phyloP scores from a whole-genome alignment of 1,140 invertebrate species.

The Diplogasteroides magnus region DNA sequence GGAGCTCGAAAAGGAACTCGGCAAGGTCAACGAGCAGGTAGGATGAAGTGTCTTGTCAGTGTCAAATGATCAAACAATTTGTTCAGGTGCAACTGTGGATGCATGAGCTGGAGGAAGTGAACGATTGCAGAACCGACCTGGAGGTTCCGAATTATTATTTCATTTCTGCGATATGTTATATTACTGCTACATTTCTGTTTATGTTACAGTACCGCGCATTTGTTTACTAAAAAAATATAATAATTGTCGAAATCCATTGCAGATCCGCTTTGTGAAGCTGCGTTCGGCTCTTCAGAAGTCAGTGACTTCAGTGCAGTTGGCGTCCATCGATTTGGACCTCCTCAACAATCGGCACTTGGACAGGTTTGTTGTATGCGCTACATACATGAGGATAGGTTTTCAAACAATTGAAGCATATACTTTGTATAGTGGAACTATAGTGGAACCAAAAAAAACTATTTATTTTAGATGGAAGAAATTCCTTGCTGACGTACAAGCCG shows the following conservation, averaged over 20 bases:
- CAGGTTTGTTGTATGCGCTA: too few relatives aligned
- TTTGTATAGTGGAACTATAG: not conserved
- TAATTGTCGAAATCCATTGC: slow-evolving; percentile 5
- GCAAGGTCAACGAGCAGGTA: slow-evolving; percentile 33
- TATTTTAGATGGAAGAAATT: not conserved
- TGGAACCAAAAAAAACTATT: not conserved
- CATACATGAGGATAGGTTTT: too few relatives aligned
- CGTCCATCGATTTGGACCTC: slow-evolving; percentile 41
- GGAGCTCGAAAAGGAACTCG: slow-evolving; percentile 32
- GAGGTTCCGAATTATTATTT: slow-evolving; percentile 32
- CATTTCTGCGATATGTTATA: too few relatives aligned
- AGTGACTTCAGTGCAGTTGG: slow-evolving; percentile 43
- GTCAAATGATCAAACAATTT: too few relatives aligned
- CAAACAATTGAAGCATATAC: too few relatives aligned
- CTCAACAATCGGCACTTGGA: slow-evolving; percentile 29
- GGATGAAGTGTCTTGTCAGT: too few relatives aligned
- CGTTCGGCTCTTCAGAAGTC: slow-evolving; percentile 36
- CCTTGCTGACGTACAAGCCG: not conserved
- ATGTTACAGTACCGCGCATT: too few relatives aligned
- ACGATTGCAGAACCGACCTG: slow-evolving; percentile 30
- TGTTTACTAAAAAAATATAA: too few relatives aligned
- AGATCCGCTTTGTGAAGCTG: slow-evolving; percentile 38
- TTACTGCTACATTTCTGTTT: too few relatives aligned
- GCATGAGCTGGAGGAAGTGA: slow-evolving; percentile 35
- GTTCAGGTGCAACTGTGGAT: slow-evolving; percentile 41